Conservation (phyloP, 2,888 invertebrate species). For the Lumbricus terrestris region DNA sequence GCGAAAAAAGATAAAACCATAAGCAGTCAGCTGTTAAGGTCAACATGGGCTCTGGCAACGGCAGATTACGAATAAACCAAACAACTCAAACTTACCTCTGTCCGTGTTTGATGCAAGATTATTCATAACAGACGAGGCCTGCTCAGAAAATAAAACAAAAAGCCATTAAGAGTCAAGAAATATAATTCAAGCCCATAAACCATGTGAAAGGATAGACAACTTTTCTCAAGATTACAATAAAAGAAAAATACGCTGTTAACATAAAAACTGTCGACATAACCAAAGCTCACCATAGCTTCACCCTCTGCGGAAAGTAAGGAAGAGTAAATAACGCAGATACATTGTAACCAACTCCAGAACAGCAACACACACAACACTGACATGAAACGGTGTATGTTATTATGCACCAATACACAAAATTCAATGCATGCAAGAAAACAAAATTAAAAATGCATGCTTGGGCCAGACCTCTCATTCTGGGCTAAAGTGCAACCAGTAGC, state of each 20-base stretch:
- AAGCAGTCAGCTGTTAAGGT: not conserved
- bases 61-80: not conserved
- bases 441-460: not conserved
- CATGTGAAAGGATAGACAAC: not conserved
- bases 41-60: not conserved
- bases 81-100: slow-evolving; percentile 34
- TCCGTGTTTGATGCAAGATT: slow-evolving; percentile 38
- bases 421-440: too few species aligned
- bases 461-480: not conserved
- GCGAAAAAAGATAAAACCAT: not conserved
- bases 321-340: too few species aligned
- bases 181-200: not conserved
- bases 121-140: slow-evolving; percentile 39
- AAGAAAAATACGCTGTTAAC: not conserved
- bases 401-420: too few species aligned
- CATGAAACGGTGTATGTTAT: too few species aligned
- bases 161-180: not conserved
- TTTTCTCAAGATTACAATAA: too few species aligned
- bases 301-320: too few species aligned
- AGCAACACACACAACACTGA: not conserved
- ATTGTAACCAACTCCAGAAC: too few species aligned
- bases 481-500: not conserved
- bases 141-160: not conserved
- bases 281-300: not conserved
- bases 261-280: not conserved